Conservation (phyloP, 2,888 invertebrate genomes). For the Ectemnius cavifrons region DNA sequence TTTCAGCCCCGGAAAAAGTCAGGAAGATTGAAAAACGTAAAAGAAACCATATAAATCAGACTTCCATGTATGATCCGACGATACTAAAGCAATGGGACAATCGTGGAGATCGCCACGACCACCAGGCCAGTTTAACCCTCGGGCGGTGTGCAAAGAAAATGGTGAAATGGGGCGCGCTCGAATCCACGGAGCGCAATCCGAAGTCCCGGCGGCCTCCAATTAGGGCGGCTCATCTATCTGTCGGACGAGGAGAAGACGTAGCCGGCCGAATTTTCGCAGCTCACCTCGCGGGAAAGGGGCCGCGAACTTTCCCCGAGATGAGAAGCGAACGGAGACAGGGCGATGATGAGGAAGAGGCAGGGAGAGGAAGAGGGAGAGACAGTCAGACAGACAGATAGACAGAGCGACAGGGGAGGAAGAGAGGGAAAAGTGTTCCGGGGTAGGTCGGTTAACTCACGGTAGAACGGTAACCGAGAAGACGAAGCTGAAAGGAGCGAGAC, state of each 20-base stretch:
- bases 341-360: neutral
- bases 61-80: no score
- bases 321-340: conserved; percentile 14
- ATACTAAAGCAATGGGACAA: no score
- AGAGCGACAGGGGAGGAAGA: neutral
- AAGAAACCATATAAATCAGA: no score
- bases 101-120: no score
- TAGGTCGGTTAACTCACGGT: conserved; percentile 11
- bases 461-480: conserved; percentile 18
- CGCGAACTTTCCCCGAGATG: conserved; percentile 14
- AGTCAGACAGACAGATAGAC: conserved; percentile 8
- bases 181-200: conserved; percentile 38
- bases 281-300: no score
- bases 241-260: conserved; percentile 23
- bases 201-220: conserved; percentile 51
- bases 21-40: no score
- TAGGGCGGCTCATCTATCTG: conserved; percentile 49
- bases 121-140: neutral
- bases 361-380: conserved; percentile 9
- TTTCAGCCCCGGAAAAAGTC: no score
- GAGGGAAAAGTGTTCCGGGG: neutral
- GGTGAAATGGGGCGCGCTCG: conserved; percentile 36
- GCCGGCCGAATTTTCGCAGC: conserved; percentile 37
- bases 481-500: conserved; percentile 19
- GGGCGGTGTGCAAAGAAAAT: conserved; percentile 19